phyloP scores from a whole-genome alignment of 2,797 vertebrate species.

The Scleropages formosus region DNA sequence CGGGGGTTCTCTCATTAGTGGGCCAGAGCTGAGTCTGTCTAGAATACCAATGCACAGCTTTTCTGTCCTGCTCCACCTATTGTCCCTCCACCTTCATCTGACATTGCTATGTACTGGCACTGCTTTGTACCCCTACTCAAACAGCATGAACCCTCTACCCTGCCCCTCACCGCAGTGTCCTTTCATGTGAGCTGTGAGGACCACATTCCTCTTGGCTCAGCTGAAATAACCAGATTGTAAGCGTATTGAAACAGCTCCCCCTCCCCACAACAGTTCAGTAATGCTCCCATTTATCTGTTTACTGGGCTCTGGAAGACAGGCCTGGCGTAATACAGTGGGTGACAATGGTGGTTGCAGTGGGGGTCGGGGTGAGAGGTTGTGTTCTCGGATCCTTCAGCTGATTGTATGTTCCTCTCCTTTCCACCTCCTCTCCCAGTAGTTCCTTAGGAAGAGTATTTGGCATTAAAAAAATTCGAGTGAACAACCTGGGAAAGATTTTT shows the following conservation, averaged over 20 bases:
- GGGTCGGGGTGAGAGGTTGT: too few relatives aligned
- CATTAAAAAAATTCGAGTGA: too few relatives aligned
- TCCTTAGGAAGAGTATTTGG: too few relatives aligned
- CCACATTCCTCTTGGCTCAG: not conserved
- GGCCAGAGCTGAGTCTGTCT: constrained; percentile 35
- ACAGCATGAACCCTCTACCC: constrained; percentile 32
- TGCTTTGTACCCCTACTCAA: constrained; percentile 37
- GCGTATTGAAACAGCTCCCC: not conserved
- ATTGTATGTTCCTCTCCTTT: too few relatives aligned
- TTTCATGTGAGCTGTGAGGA: not conserved
- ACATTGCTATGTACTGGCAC: constrained; percentile 48
- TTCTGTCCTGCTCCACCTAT: constrained; percentile 52
- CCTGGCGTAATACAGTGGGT: too few relatives aligned
- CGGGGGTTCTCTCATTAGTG: constrained; percentile 16
- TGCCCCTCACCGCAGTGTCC: not conserved
- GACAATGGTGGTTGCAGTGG: too few relatives aligned
- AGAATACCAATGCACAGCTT: constrained; percentile 53
- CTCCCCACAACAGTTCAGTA: too few relatives aligned
- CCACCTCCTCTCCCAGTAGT: too few relatives aligned
- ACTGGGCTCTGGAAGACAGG: too few relatives aligned
- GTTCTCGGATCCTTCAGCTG: too few relatives aligned
- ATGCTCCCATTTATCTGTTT: not conserved
- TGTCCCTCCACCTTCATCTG: constrained; percentile 52
- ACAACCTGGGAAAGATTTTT: too few relatives aligned
- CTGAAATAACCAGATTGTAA: not conserved